Conservation (phyloP, 2,888 invertebrate species). For the Scaptomyza tumidula region DNA sequence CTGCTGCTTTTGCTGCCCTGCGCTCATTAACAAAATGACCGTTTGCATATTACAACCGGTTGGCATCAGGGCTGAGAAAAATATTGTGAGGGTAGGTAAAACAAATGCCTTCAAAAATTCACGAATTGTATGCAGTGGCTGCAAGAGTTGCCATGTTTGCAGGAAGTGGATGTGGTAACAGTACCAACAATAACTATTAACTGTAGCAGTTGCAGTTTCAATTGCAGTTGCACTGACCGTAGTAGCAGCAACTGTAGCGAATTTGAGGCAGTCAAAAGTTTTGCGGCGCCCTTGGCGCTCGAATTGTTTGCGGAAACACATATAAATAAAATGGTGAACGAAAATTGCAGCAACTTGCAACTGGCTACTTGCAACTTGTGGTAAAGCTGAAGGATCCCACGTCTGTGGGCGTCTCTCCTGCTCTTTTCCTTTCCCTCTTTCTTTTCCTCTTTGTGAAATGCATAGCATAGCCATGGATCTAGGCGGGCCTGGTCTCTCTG, state of each 20-base stretch:
- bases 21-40: constrained; percentile 83
- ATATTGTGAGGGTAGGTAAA: constrained; percentile 34
- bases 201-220: constrained; percentile 17
- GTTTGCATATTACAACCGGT: constrained; percentile 72
- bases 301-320: constrained; percentile 76
- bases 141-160: constrained; percentile 45
- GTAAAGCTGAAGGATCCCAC: constrained; percentile 9
- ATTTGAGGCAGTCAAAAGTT: constrained; percentile 66
- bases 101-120: constrained; percentile 75
- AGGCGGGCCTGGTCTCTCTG: constrained; percentile 28
- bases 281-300: constrained; percentile 60
- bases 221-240: constrained; percentile 4
- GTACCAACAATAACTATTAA: constrained; percentile 24
- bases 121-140: constrained; percentile 67
- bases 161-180: constrained; percentile 69
- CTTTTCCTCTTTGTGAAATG: constrained; percentile 14
- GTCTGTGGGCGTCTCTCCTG: constrained; percentile 26
- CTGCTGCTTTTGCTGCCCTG: constrained; percentile 38
- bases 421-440: neutral
- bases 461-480: constrained; percentile 53
- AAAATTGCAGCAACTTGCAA: constrained; percentile 48
- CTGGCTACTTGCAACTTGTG: constrained; percentile 15
- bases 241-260: constrained; percentile 14
- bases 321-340: constrained; percentile 67
- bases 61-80: constrained; percentile 3